Conservation (phyloP, 1,140 invertebrate species). For the Hycleus phaleratus region DNA sequence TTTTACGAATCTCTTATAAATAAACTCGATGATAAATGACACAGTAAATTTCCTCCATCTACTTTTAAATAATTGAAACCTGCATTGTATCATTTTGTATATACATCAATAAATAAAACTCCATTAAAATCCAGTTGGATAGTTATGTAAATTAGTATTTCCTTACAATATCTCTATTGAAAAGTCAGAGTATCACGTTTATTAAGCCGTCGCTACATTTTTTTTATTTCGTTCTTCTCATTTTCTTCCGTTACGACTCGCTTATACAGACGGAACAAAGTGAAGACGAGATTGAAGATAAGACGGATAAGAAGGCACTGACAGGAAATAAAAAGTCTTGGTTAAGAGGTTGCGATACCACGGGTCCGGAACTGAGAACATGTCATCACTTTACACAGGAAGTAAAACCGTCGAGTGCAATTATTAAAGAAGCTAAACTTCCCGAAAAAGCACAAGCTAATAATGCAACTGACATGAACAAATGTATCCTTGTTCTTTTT, state of each 20-base stretch:
- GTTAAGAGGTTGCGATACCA: slow-evolving; percentile 13
- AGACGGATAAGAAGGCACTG: slow-evolving; percentile 11
- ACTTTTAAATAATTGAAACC: too few relatives aligned
- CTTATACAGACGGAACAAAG: neutral
- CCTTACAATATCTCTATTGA: neutral
- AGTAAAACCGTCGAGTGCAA: slow-evolving; percentile 15
- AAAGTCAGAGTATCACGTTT: too few relatives aligned
- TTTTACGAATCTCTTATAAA: too few relatives aligned
- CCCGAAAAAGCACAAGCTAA: too few relatives aligned
- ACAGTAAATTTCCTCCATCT: too few relatives aligned
- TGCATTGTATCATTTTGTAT: too few relatives aligned
- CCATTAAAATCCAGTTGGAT: neutral
- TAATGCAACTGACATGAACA: too few relatives aligned
- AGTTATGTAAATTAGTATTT: neutral
- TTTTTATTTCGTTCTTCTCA: too few relatives aligned
- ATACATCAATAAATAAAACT: neutral
- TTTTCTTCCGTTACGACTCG: neutral
- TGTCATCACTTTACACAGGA: slow-evolving; percentile 20
- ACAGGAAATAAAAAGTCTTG: slow-evolving; percentile 14
- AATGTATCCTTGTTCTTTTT: too few relatives aligned
- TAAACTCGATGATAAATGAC: too few relatives aligned
- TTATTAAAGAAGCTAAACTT: slow-evolving; percentile 12
- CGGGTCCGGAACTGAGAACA: slow-evolving; percentile 14
- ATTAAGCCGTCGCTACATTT: too few relatives aligned
- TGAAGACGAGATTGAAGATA: slow-evolving; percentile 13